Evolutionary conservation across 2,113 vertebrate genomes (phyloP).

Genomic region (Cynocephalus volans): DNA sequence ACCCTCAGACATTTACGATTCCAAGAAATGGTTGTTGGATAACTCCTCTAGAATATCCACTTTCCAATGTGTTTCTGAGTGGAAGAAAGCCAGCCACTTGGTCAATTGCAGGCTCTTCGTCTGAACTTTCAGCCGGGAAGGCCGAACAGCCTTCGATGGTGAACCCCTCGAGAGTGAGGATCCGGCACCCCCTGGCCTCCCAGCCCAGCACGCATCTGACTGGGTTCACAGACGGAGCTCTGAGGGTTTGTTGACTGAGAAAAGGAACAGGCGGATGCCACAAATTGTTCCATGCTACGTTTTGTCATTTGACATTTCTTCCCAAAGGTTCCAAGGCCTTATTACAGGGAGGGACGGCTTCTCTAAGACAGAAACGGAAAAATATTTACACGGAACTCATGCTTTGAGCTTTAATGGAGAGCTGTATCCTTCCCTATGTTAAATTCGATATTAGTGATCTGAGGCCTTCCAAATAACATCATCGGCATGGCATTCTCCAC

Average conservation of each 20-base stretch:
- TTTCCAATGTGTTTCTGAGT: slow-evolving; percentile 69
- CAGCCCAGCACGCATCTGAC: neutral
- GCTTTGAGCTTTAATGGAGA: slow-evolving; percentile 1
- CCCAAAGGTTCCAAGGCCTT: neutral
- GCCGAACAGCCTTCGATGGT: accelerated
- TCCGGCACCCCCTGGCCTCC: accelerated
- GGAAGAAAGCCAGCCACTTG: neutral
- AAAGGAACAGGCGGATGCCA: neutral
- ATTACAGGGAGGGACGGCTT: neutral
- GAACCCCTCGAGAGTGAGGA: neutral
- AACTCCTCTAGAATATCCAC: slow-evolving; percentile 44
- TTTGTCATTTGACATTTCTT: neutral
- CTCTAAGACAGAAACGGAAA: slow-evolving; percentile 10
- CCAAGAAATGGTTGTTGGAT: slow-evolving; percentile 77
- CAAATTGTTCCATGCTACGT: neutral
- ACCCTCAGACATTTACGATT: slow-evolving; percentile 73
- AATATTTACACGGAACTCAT: neutral
- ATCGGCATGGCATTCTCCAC: accelerated
- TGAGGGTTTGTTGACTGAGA: neutral
- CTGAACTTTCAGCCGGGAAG: neutral
- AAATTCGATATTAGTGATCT: neutral
- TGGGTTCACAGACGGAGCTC: neutral
- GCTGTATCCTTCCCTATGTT: neutral
- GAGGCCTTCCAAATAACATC: neutral
- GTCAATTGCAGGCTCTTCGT: neutral